Evolutionary conservation across 2,113 vertebrate genomes (phyloP), one percentile per base, ranked within the genome.

Genomic region (Asarcornis scutulata): DNA sequence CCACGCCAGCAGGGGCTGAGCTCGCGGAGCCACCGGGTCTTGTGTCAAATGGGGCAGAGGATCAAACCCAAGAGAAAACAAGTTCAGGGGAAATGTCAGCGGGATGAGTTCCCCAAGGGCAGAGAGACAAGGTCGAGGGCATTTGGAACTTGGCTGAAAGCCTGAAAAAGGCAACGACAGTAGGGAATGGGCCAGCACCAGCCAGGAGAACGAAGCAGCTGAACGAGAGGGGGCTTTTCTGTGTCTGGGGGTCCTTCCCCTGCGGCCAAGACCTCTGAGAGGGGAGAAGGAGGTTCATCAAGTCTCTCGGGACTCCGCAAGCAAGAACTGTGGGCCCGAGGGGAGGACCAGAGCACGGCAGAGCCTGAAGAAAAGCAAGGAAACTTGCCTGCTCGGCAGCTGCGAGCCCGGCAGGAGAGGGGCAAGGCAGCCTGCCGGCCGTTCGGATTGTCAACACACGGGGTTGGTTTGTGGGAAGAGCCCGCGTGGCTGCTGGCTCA

Each of bases 361-460:
- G 64, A 58, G 85, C 56, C 77, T 23, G 52, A n/a, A 83, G 34
- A 50, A 22, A 40, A 55, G 82, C 12, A 7, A 83, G 74, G 80
- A 26, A 68, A 83, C 71, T 38, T 1, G 18, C 53, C 66, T 52
- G 75, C 90, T 62, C 75, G 78, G 75, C 82, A 5, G 64, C 75
- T 14, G 10, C 62, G 16, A 48, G 46, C 46, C 20, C 46, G 46
- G 20, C 46, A 97, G 97, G 83, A 76, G 77, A 69, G 93, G 94
- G 63, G 67, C 91, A 71, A 94, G 94, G 88, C 80, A 62, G 36
- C 55, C 86, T 4, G 2, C 64, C 0, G 7, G 81, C 69, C 84
- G 85, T 75, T 74, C 75, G 92, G 98, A 98, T 98, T 98, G 98
- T 98, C 98, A 44, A 97, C 62, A 98, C 94, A 98, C 11, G 3